A percentile compares a stretch with the other conserved stretches of the same genome.
Evolutionary conservation across 1,140 invertebrate genomes (phyloP).

Genomic region (Papilio machaon): DNA sequence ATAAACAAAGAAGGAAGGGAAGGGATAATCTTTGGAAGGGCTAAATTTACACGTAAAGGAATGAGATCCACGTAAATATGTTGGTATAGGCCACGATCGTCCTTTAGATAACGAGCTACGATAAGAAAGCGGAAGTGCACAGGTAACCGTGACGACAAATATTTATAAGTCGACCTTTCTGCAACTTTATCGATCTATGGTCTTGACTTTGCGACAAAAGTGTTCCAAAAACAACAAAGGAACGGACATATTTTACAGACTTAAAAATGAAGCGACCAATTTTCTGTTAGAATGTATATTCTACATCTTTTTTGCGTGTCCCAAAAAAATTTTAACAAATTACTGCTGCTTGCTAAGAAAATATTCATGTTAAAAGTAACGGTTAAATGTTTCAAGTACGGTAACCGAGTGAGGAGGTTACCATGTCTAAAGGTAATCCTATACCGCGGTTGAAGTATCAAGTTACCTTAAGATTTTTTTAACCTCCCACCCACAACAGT

Average conservation of each 20-base stretch:
- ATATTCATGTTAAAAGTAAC: not conserved
- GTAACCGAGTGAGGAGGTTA: slow-evolving; percentile 62
- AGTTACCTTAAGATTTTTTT: slow-evolving; percentile 59
- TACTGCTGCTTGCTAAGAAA: not conserved
- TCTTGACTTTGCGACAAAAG: not conserved
- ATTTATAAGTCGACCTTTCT: not conserved
- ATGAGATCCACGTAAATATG: slow-evolving; percentile 53
- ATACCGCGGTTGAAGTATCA: slow-evolving; percentile 60
- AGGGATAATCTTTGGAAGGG: slow-evolving; percentile 60
- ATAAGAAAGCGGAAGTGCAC: slow-evolving; percentile 58
- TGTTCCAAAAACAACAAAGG: not conserved
- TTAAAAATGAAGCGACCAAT: not conserved
- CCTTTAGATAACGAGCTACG: slow-evolving; percentile 59
- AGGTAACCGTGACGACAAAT: slow-evolving; percentile 41
- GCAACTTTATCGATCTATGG: not conserved
- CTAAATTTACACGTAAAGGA: slow-evolving; percentile 67
- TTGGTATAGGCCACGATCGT: slow-evolving; percentile 68
- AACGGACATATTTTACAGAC: not conserved
- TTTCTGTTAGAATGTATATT: not conserved
- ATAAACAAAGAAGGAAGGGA: slow-evolving; percentile 48
- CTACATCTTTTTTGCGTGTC: not conserved
- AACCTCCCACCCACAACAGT: slow-evolving; percentile 56
- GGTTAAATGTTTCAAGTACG: slow-evolving; percentile 28
- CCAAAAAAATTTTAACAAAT: not conserved
- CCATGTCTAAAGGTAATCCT: slow-evolving; percentile 68